phyloP scores from a whole-genome alignment of 1,140 invertebrate species.

The Neotoxoptera formosana region DNA sequence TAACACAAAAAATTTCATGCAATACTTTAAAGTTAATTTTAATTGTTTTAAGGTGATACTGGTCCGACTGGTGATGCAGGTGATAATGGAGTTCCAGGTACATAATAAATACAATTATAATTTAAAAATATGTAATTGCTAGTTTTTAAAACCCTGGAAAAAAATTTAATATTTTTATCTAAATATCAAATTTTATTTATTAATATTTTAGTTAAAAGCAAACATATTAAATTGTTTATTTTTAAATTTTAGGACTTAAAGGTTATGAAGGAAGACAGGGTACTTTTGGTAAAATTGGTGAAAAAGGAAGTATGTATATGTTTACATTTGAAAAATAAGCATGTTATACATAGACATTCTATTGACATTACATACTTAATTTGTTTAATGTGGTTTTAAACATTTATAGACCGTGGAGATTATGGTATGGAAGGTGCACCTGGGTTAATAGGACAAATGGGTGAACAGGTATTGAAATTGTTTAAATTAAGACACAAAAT shows the following conservation, averaged over 20 bases:
- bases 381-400: neutral
- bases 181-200: neutral
- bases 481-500: neutral
- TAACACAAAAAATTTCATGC: neutral
- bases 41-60: conserved; percentile 57
- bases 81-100: conserved; percentile 66
- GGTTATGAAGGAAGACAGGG: conserved; percentile 57
- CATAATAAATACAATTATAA: neutral
- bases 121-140: neutral
- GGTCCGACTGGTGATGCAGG: conserved; percentile 73
- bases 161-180: neutral
- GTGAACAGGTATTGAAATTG: conserved; percentile 46
- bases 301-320: conserved; percentile 46
- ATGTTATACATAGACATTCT: neutral
- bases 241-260: conserved; percentile 40
- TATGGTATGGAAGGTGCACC: conserved; percentile 47
- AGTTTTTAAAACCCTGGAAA: neutral
- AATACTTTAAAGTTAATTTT: neutral
- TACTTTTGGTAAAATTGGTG: conserved; percentile 53
- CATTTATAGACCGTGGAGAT: conserved; percentile 27
- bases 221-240: neutral
- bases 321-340: neutral
- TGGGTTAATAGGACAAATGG: conserved; percentile 57
- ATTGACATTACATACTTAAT: neutral
- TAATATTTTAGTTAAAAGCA: neutral